Evolutionary conservation across 2,113 vertebrate species (phyloP).

Genomic region (Pelusios castaneus): DNA sequence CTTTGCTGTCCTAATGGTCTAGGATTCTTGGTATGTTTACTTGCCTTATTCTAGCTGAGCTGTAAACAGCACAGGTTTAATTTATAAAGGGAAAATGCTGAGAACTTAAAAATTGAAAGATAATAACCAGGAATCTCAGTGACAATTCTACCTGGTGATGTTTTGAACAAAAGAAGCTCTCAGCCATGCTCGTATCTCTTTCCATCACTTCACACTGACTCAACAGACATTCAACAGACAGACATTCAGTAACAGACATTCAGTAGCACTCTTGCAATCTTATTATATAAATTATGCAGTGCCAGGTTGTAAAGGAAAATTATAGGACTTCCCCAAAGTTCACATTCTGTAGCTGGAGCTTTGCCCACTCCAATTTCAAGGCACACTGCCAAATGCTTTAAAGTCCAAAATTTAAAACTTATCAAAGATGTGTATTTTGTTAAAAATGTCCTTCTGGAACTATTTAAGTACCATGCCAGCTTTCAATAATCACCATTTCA

Average conservation of each 20-base stretch:
- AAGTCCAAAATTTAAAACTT: constrained; percentile 6
- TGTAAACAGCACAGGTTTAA: not conserved
- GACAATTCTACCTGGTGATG: too few relatives aligned
- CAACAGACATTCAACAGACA: too few relatives aligned
- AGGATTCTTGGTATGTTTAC: not conserved
- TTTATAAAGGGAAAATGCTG: not conserved
- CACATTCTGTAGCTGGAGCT: constrained; percentile 33
- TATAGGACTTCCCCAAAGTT: constrained; percentile 47
- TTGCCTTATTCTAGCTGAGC: not conserved
- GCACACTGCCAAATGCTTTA: constrained; percentile 9
- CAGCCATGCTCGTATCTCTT: too few relatives aligned
- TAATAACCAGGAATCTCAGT: too few relatives aligned
- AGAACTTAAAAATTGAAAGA: not conserved
- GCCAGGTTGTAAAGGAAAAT: constrained; percentile 29
- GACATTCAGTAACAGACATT: too few relatives aligned
- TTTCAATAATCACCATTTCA: too few relatives aligned
- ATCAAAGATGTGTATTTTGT: constrained; percentile 12
- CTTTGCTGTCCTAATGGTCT: not conserved
- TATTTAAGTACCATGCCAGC: not conserved
- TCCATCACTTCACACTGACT: too few relatives aligned
- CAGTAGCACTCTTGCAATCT: too few relatives aligned
- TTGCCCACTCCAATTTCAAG: constrained; percentile 16
- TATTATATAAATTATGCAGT: not conserved
- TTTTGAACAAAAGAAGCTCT: too few relatives aligned
- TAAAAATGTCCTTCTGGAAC: not conserved